These are phyloP conservation scores for Rynchops niger DNA, from an alignment of 2,113 vertebrate species.

Conservation along the genomic window DNA sequence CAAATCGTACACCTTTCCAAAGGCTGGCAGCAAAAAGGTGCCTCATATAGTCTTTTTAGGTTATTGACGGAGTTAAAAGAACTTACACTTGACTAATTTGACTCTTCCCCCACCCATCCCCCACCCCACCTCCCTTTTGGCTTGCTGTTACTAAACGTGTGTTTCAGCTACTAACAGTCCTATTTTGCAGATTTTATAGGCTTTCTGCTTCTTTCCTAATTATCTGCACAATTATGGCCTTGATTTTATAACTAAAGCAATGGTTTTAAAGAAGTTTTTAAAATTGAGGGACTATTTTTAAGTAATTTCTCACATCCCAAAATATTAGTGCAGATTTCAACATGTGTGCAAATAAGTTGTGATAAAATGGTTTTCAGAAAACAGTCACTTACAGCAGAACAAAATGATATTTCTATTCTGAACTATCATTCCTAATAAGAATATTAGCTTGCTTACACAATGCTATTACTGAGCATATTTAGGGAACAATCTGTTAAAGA, in stretches of 20 bases:
- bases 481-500: background rate
- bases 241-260: background rate
- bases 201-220: background rate
- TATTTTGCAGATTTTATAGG: background rate
- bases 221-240: background rate
- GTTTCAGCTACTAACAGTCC: slow-evolving; percentile 54
- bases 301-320: background rate
- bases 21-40: slow-evolving; percentile 89
- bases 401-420: background rate
- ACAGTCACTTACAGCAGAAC: background rate
- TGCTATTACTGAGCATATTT: background rate
- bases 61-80: slow-evolving; percentile 59
- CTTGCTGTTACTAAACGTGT: slow-evolving; percentile 39
- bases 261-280: background rate
- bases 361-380: background rate
- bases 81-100: slow-evolving; percentile 4
- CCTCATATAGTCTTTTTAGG: slow-evolving; percentile 56
- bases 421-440: background rate
- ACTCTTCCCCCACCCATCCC: background rate
- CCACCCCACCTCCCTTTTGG: background rate
- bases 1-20: slow-evolving; percentile 87
- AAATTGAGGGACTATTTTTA: background rate
- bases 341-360: background rate
- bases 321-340: background rate
- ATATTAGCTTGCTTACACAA: background rate